Conservation (phyloP, 2,113 vertebrate genomes). For the Corythaixoides concolor region DNA sequence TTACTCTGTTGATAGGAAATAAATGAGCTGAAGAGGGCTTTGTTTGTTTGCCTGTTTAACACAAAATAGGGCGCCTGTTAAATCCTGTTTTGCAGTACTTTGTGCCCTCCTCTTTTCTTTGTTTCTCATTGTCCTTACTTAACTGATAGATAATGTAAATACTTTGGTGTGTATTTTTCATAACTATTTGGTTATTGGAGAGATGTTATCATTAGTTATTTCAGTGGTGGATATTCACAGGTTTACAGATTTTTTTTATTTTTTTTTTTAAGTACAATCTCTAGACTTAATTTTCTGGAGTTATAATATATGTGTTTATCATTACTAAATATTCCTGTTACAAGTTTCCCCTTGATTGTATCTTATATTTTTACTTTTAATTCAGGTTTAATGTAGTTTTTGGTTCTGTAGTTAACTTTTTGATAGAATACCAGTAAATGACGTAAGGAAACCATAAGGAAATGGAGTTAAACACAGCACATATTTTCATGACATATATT, state of each 20-base stretch:
- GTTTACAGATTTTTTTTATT: neutral
- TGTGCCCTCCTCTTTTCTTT: neutral
- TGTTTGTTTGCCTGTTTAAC: neutral
- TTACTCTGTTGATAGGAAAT: neutral
- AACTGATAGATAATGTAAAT: neutral
- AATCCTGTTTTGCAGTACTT: neutral
- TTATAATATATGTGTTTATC: neutral
- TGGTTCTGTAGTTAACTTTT: neutral
- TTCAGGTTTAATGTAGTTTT: neutral
- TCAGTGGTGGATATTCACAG: neutral
- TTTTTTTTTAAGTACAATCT: neutral
- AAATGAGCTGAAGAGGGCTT: neutral
- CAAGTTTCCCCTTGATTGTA: neutral
- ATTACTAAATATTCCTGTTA: neutral
- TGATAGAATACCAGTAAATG: neutral
- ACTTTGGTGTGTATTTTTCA: neutral
- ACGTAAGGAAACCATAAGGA: neutral
- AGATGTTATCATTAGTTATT: neutral
- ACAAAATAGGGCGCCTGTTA: neutral
- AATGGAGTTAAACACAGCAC: neutral
- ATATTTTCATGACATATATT: neutral
- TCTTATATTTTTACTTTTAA: neutral
- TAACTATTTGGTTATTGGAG: neutral
- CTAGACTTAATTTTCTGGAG: neutral
- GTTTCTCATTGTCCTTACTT: neutral